These are phyloP conservation scores for Leptosomus discolor DNA, from an alignment of 2,113 vertebrate genomes.

Conservation along the genomic window DNA sequence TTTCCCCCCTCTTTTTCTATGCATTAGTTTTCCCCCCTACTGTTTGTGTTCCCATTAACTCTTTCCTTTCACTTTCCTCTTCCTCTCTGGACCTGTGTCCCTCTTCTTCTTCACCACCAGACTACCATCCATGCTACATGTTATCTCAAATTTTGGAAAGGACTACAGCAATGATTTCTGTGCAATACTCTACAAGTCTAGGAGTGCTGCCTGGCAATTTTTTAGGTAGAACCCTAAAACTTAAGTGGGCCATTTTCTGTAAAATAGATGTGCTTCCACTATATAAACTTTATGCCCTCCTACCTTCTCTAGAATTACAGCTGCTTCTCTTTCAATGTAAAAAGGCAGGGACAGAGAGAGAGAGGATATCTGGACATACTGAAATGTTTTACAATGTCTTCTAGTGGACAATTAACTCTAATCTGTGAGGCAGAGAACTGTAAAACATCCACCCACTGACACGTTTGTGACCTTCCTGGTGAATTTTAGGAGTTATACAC, in stretches of 20 bases:
- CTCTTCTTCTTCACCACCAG: background rate
- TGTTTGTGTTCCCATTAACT: background rate
- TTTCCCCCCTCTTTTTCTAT: background rate
- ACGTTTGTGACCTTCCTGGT: background rate
- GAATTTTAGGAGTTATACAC: background rate
- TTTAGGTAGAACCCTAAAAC: background rate
- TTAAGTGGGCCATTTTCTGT: background rate
- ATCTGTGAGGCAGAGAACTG: background rate
- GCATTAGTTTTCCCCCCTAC: background rate
- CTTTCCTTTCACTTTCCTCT: background rate
- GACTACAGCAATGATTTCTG: background rate
- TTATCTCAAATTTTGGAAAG: background rate
- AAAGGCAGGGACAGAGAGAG: background rate
- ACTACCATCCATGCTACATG: background rate
- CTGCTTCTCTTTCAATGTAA: background rate
- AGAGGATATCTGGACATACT: background rate
- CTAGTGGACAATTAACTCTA: background rate
- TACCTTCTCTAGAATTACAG: background rate
- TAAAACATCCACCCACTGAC: background rate
- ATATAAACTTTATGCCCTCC: background rate
- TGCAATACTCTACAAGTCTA: background rate
- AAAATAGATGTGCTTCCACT: background rate
- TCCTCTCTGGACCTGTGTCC: background rate
- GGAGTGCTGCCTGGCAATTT: background rate
- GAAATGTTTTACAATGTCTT: background rate